Base-by-base conservation (phyloP, 2,888 invertebrate genomes). In the Salticus scenicus region DNA sequence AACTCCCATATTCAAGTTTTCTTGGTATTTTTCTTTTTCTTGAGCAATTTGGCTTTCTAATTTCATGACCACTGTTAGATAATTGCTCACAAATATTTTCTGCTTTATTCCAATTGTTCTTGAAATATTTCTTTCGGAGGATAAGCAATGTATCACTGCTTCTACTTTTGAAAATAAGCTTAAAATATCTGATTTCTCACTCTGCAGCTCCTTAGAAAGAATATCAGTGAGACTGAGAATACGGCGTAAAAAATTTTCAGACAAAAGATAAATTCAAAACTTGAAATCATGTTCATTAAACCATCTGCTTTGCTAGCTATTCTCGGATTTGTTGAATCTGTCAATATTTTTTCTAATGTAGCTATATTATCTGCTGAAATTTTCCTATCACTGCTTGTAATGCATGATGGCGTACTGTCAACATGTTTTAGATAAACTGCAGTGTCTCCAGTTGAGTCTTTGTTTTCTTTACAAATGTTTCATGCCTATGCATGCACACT, bases 321-420 rank as follows among this genome's bases (percentile, higher is more conserved):
- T 57, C 20, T 57, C 27, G 4, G 20, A 20, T 14, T 10, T 57
- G 57, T n/a, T 10, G 57, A 57, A 57, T 57, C 57, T n/a, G 14
- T 24, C 1, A 20, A 57, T n/a, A 57, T 20, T n/a, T n/a, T 57
- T 1, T 5, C 4, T 57, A 57, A 24, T 57, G 57, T 57, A 17
- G 14, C 20, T n/a, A n/a, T 24, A 57, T 57, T 14, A n/a, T 57
- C 20, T 57, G n/a, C 20, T 14, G 57, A 1, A 57, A 57, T n/a
- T 57, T 57, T 20, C 20, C 57, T n/a, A 57, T 57, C 4, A 57
- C 57, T 10, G 1, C 17, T 14, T 17, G 20, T 57, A 57, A 10
- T 10, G 57, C 57, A 57, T 24, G 57, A 57, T 57, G 57, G 20
- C 20, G 57, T n/a, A 57, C 57, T n/a, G 57, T 57, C 57, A 57